Evolutionary conservation across 2,888 invertebrate species (phyloP).

Genomic region (Seira ritae): DNA sequence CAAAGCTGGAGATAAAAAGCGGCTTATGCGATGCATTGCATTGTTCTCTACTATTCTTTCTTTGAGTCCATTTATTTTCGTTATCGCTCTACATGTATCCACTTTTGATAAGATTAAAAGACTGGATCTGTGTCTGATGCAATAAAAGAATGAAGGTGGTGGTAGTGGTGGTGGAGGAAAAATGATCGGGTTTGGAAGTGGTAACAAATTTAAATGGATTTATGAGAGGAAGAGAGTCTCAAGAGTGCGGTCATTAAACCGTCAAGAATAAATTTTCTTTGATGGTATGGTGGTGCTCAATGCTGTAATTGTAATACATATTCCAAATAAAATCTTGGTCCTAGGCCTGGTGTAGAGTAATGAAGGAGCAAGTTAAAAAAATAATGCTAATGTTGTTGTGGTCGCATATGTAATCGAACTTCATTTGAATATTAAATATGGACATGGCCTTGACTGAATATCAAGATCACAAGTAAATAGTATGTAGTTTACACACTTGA

Average conservation of each 20-base stretch:
- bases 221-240: conserved; percentile 38
- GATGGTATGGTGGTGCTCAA: conserved; percentile 15
- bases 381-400: neutral
- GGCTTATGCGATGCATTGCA: neutral
- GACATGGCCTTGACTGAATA: neutral
- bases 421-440: neutral
- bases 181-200: neutral
- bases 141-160: neutral
- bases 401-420: neutral
- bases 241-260: conserved; percentile 28
- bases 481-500: no score
- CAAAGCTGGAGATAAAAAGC: neutral
- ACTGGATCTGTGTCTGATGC: neutral
- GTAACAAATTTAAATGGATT: conserved; percentile 47
- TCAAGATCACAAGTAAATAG: neutral
- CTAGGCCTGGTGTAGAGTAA: no score
- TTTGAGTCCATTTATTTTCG: neutral
- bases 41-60: neutral
- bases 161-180: neutral
- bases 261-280: conserved; percentile 38
- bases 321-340: neutral
- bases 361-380: neutral
- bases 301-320: neutral
- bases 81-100: no score
- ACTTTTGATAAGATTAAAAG: neutral